A percentile compares a stretch with the other conserved stretches of the same genome.
These are phyloP conservation scores for Aurelia coerulea DNA, from an alignment of 30 jellyfish, hydroid and myxozoan species.

Conservation along the genomic window DNA sequence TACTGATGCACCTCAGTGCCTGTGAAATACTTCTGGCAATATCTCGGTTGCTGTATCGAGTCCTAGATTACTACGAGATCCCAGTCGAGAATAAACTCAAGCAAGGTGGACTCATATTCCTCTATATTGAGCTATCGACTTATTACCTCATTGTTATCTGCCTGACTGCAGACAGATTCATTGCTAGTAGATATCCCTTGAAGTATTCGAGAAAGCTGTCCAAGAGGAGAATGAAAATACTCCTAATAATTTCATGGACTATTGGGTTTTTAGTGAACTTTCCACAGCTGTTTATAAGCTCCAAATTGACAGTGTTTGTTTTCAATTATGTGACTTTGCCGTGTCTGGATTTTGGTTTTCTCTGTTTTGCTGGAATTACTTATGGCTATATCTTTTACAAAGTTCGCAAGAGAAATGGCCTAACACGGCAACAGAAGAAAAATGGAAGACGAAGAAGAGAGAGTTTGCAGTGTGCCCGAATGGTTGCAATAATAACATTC, in stretches of 20 bases:
- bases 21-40: slow-evolving; percentile 22
- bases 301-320: neutral
- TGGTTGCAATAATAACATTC: slow-evolving; percentile 19
- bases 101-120: neutral
- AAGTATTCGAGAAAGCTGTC: slow-evolving; percentile 11
- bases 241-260: neutral
- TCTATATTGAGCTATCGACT: slow-evolving; percentile 19
- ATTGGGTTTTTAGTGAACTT: slow-evolving; percentile 1
- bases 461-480: neutral
- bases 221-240: neutral
- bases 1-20: slow-evolving; percentile 1
- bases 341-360: slow-evolving; percentile 10
- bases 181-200: slow-evolving; percentile 23
- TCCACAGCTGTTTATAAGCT: slow-evolving; percentile 22
- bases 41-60: slow-evolving; percentile 1
- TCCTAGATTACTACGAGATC: slow-evolving; percentile 5
- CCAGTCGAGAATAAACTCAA: slow-evolving; percentile 4
- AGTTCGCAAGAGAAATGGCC: neutral
- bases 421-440: too few species aligned
- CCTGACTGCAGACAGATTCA: slow-evolving; percentile 22
- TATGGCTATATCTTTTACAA: slow-evolving; percentile 14
- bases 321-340: slow-evolving; percentile 26
- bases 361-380: neutral
- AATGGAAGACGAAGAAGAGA: too few species aligned
- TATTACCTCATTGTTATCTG: slow-evolving; percentile 15